Percentiles rank a stretch among this genome's conserved stretches.
These are phyloP conservation scores for Egretta garzetta DNA, from an alignment of 2,113 vertebrate species.

Conservation along the genomic window DNA sequence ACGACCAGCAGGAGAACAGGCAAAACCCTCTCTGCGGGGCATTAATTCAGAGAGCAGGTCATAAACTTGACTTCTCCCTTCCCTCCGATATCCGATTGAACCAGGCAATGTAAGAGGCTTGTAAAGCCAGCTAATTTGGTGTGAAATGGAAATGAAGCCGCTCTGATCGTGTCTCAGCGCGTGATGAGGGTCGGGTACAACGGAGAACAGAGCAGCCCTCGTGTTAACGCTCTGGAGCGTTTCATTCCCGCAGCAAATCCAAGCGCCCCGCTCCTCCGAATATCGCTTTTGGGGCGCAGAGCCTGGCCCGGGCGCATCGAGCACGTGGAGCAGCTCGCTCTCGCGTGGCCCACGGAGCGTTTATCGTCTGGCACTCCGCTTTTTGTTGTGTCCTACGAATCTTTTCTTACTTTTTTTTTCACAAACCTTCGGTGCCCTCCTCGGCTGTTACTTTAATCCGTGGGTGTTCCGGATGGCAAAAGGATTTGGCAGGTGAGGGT, in stretches of 20 bases:
- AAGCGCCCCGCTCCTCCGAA: accelerated
- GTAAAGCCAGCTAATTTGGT: background rate
- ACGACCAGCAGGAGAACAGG: background rate
- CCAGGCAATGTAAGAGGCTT: background rate
- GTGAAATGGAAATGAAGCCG: background rate
- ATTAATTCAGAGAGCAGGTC: background rate
- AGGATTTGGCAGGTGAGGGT: background rate
- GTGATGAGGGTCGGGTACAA: background rate
- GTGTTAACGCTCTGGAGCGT: accelerated
- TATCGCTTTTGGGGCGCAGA: accelerated
- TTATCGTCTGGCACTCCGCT: background rate
- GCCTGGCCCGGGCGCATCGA: background rate
- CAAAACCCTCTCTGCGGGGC: background rate
- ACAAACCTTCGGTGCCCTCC: background rate
- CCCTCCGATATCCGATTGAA: background rate
- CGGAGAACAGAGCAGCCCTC: too few species aligned
- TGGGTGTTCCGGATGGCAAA: accelerated
- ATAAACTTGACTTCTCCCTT: background rate
- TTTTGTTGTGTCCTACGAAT: background rate
- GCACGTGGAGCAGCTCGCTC: background rate
- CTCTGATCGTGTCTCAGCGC: background rate
- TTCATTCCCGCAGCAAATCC: background rate
- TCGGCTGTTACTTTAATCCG: background rate
- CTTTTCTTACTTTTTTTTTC: background rate
- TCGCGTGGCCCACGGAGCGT: background rate